Conservation (phyloP, 2,113 vertebrate species). For the Cnemophilus loriae region DNA sequence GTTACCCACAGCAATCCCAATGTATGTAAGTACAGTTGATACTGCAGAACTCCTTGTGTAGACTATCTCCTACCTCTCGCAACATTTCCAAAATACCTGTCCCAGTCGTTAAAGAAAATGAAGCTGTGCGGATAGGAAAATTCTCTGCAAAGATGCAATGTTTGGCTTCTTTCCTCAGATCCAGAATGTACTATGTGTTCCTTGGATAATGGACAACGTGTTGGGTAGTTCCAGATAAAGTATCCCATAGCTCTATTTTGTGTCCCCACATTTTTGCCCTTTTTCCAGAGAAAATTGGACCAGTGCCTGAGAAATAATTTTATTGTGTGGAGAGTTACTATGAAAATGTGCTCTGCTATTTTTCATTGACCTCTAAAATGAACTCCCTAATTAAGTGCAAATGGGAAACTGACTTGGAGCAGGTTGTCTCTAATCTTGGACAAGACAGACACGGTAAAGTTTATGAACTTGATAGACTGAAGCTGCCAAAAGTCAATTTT, state of each 20-base stretch:
- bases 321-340: constrained; percentile 76
- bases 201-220: constrained; percentile 68
- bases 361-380: constrained; percentile 76
- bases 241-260: constrained; percentile 71
- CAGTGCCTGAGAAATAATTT: constrained; percentile 74
- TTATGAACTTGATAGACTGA: constrained; percentile 75
- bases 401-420: constrained; percentile 77
- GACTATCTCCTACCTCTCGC: background rate
- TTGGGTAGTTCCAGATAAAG: constrained; percentile 75
- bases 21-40: background rate
- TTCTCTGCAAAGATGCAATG: constrained; percentile 43
- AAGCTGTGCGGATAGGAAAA: constrained; percentile 45
- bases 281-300: constrained; percentile 73
- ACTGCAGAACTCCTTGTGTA: background rate
- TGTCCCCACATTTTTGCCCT: constrained; percentile 70
- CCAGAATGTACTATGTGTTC: constrained; percentile 76
- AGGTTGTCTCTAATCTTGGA: constrained; percentile 74
- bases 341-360: constrained; percentile 68
- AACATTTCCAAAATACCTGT: constrained; percentile 32
- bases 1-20: background rate
- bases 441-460: constrained; percentile 71
- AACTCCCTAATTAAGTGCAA: constrained; percentile 81
- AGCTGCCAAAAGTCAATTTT: constrained; percentile 70
- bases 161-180: constrained; percentile 62
- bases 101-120: constrained; percentile 25